Base-by-base conservation (phyloP, 1,140 invertebrate species). In the Zaprionus africanus region DNA sequence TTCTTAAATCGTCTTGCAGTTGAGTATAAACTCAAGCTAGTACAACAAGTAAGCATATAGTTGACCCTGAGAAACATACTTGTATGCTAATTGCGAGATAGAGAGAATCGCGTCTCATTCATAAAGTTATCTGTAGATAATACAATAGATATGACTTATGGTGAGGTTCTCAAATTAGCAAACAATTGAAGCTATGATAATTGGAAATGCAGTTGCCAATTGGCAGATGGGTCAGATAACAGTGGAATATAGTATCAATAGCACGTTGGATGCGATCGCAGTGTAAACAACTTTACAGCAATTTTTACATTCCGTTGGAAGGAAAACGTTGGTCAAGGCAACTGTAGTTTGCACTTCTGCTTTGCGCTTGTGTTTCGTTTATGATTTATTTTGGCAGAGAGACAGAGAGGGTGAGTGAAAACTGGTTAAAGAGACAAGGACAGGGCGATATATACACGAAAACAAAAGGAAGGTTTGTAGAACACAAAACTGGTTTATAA, bases 351-450 rank as follows among this genome's bases (percentile, higher is more conserved):
- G 72, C 51, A 63, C 17, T 49, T 51, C 17, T 38, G n/a, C n/a
- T 38, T 60, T 15, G 28, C 24, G 17, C 2, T 28, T 51, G 19
- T 46, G 17, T 3, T 71, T 53, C 22, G 43, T 43, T 64, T 59
- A 24, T 24, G 41, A 4, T 58, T 31, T n/a, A 31, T 61, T 74
- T 67, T 36, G 36, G 26, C 13, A 28, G 19, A 31, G 5, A 61
- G 17, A 19, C 7, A 28, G n/a, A 13, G 75, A 84, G 19, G 22
- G 13, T 46, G 28, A 19, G 26, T 17, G 13, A 6, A 70, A 84
- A 84, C 82, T 81, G 82, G 82, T 86, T 84, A 69, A 75, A 54
- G 68, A 68, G 69, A 53, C 69, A 85, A 85, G 74, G 68, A 76
- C 69, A 54, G 56, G 38, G 11, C 67, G 34, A 46, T 56, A 71